phyloP scores from a whole-genome alignment of 1,140 invertebrate genomes.

The Oppia nitens region DNA sequence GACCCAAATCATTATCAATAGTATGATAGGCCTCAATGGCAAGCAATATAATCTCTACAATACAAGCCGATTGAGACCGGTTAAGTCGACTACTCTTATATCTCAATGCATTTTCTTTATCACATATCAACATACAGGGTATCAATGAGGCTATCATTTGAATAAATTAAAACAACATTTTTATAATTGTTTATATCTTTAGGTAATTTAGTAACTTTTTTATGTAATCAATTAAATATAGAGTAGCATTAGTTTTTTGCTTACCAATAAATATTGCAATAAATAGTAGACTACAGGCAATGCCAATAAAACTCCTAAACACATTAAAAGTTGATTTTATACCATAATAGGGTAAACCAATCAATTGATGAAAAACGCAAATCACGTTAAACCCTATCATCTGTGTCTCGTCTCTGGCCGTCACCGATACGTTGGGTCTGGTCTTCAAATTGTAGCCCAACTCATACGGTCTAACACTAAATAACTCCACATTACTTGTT shows the following conservation, averaged over 20 bases:
- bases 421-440: too few relatives aligned
- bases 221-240: too few relatives aligned
- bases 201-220: too few relatives aligned
- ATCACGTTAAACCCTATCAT: not conserved
- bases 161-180: too few relatives aligned
- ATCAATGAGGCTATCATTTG: not conserved
- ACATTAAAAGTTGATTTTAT: not conserved
- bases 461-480: too few relatives aligned
- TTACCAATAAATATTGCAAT: not conserved
- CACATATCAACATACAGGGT: not conserved
- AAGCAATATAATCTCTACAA: not conserved
- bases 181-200: too few relatives aligned
- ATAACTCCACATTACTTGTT: too few relatives aligned
- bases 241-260: too few relatives aligned
- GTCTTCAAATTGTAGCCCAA: too few relatives aligned
- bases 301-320: not conserved
- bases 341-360: not conserved
- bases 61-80: not conserved
- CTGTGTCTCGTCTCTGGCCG: too few relatives aligned
- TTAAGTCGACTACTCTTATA: not conserved
- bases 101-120: not conserved
- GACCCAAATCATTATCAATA: not conserved
- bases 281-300: not conserved
- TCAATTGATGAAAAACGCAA: not conserved
- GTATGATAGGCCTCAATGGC: not conserved